Conservation (phyloP, 2,797 vertebrate genomes). For the Chelidonichthys spinosus region DNA sequence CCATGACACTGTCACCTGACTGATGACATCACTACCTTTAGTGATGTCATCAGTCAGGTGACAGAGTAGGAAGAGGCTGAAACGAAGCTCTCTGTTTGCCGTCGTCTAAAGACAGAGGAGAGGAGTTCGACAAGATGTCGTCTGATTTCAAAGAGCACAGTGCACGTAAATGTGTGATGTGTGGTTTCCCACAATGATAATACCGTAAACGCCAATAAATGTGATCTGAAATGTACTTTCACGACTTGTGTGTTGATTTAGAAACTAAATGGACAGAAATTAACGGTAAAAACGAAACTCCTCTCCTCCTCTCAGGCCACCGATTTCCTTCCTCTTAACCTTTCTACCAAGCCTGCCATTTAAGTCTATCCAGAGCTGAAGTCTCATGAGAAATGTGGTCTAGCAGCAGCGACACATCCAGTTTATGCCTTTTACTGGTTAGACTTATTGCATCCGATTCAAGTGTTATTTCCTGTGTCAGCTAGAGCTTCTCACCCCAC, state of each 20-base stretch:
- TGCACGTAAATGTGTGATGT: background rate
- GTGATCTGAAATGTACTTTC: background rate
- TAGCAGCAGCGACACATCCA: constrained; percentile 23
- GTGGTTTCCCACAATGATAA: constrained; percentile 8
- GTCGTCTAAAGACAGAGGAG: constrained; percentile 8
- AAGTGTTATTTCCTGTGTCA: constrained; percentile 43
- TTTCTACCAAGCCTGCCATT: background rate
- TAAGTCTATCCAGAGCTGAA: background rate
- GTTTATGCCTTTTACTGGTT: background rate
- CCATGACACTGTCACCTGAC: constrained; percentile 64
- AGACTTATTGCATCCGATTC: background rate
- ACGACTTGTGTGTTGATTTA: background rate
- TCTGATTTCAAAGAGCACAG: background rate
- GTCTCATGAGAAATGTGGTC: background rate
- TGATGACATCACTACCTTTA: constrained; percentile 57
- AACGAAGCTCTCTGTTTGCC: constrained; percentile 10
- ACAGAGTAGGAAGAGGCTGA: constrained; percentile 20
- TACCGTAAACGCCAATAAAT: background rate
- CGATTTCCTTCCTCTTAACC: background rate
- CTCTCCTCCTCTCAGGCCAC: background rate
- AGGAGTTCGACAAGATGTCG: background rate
- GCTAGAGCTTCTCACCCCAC: background rate
- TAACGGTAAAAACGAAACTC: background rate
- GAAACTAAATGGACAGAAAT: background rate
- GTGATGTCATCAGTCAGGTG: constrained; percentile 75